These are phyloP conservation scores for Exocentrus adspersus DNA, from an alignment of 2,888 invertebrate species.

Conservation along the genomic window DNA sequence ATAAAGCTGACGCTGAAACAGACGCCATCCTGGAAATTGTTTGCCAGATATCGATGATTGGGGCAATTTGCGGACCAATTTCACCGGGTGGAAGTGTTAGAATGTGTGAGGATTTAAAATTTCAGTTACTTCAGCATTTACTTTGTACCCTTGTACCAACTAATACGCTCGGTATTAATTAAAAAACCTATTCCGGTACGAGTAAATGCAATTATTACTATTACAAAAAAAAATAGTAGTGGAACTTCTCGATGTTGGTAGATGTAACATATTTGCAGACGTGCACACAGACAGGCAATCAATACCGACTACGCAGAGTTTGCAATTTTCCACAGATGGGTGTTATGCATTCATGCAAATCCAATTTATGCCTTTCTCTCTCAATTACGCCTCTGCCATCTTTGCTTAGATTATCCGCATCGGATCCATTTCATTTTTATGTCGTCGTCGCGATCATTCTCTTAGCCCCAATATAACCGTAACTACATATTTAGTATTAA, in stretches of 20 bases:
- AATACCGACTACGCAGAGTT: conserved; percentile 11
- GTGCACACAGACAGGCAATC: not conserved
- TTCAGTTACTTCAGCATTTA: not conserved
- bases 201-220: too few relatives aligned
- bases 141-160: too few relatives aligned
- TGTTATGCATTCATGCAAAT: conserved; percentile 30
- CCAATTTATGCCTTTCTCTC: conserved; percentile 28
- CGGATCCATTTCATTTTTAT: not conserved
- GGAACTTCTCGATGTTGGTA: too few relatives aligned
- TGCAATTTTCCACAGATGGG: conserved; percentile 26
- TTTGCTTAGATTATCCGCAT: conserved; percentile 3
- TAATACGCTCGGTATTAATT: too few relatives aligned
- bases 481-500: too few relatives aligned
- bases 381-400: conserved; percentile 29
- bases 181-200: too few relatives aligned
- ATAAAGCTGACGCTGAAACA: conserved; percentile 57
- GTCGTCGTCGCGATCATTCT: not conserved
- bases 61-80: conserved; percentile 55
- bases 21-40: conserved; percentile 61
- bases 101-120: not conserved
- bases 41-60: conserved; percentile 57
- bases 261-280: not conserved
- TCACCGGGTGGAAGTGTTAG: conserved; percentile 4
- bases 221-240: too few relatives aligned
- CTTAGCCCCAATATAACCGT: too few relatives aligned